These are phyloP conservation scores for Piscicola geometra DNA, from an alignment of 2,888 invertebrate species.

Conservation along the genomic window DNA sequence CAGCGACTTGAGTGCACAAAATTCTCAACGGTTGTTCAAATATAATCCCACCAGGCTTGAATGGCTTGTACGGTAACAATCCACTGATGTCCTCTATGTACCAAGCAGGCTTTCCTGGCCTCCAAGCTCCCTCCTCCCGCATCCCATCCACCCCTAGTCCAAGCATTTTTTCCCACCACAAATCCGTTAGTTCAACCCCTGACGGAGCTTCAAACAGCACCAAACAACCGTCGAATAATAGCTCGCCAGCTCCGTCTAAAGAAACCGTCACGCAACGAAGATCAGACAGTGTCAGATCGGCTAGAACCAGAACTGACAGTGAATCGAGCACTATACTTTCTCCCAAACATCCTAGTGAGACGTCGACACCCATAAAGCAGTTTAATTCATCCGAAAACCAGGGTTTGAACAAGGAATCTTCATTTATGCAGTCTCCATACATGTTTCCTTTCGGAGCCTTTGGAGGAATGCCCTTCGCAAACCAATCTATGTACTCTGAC, in stretches of 20 bases:
- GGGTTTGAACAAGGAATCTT: neutral
- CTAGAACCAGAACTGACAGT: slow-evolving; percentile 29
- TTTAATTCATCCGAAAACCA: neutral
- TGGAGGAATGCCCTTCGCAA: slow-evolving; percentile 17
- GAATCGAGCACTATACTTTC: slow-evolving; percentile 24
- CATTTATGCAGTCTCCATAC: slow-evolving; percentile 32
- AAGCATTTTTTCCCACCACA: slow-evolving; percentile 11
- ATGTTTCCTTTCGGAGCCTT: slow-evolving; percentile 39
- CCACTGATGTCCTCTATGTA: neutral
- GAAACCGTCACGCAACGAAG: slow-evolving; percentile 10
- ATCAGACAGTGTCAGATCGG: slow-evolving; percentile 21
- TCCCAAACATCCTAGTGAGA: slow-evolving; percentile 21
- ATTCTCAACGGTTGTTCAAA: slow-evolving; percentile 17
- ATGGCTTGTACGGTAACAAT: slow-evolving; percentile 22
- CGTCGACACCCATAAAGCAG: slow-evolving; percentile 28
- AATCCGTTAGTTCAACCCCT: slow-evolving; percentile 24
- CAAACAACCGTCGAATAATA: slow-evolving; percentile 12
- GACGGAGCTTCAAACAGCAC: slow-evolving; percentile 25
- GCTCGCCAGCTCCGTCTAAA: slow-evolving; percentile 17
- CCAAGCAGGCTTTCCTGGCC: slow-evolving; percentile 21
- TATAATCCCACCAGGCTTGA: slow-evolving; percentile 10
- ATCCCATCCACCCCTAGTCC: slow-evolving; percentile 36
- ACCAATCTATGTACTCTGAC: slow-evolving; percentile 27
- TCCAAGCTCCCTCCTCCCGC: slow-evolving; percentile 38
- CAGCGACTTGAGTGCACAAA: slow-evolving; percentile 17